A percentile compares a stretch with the other conserved stretches of the same genome.
phyloP scores from a whole-genome alignment of 2,113 vertebrate genomes.

The Hemiscyllium ocellatum region DNA sequence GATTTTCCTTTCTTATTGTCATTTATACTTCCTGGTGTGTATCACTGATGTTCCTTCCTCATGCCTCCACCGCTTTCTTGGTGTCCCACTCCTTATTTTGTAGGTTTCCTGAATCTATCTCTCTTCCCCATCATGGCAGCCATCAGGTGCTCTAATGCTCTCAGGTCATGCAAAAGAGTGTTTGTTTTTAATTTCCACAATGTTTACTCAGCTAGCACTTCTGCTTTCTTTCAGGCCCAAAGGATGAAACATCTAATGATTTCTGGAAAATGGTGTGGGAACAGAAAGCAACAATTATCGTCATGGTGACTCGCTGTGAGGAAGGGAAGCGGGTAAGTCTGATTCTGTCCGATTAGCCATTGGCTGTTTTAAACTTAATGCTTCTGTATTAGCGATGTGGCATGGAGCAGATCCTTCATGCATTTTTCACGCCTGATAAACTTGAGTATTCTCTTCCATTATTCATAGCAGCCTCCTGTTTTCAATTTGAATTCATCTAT shows the following conservation, averaged over 20 bases:
- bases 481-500: neutral
- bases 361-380: neutral
- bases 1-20: neutral
- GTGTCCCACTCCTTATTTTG: neutral
- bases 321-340: slow-evolving; percentile 82
- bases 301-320: slow-evolving; percentile 95
- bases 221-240: slow-evolving; percentile 65
- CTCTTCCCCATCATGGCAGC: neutral
- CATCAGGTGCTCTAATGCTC: neutral
- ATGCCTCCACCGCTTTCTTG: neutral
- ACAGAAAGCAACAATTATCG: slow-evolving; percentile 87
- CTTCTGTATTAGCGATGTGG: neutral
- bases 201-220: neutral
- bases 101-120: too few relatives aligned
- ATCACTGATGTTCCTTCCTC: neutral
- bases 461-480: neutral
- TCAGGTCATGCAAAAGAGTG: neutral
- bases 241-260: slow-evolving; percentile 82
- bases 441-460: neutral
- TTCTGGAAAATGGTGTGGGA: slow-evolving; percentile 99
- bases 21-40: neutral
- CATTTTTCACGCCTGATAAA: neutral
- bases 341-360: neutral
- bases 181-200: neutral
- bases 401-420: neutral